phyloP scores from a whole-genome alignment of 2,888 invertebrate species.

The Cepaea hortensis region DNA sequence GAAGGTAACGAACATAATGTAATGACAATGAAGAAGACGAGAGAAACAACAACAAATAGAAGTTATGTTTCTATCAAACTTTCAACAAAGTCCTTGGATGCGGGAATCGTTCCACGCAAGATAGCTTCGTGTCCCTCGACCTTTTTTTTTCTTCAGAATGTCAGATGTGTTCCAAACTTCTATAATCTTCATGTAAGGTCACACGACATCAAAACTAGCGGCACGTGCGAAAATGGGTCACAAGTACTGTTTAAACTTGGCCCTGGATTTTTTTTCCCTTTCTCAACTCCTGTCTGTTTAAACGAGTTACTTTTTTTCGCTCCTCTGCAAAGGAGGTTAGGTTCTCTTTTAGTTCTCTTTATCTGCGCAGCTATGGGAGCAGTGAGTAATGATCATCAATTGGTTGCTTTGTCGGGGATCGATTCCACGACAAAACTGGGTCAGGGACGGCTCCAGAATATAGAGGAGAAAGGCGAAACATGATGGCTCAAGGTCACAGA shows the following conservation, averaged over 20 bases:
- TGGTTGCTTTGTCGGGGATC: constrained; percentile 16
- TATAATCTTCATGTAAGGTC: not conserved
- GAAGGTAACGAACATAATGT: too few species aligned
- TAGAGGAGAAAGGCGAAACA: not conserved
- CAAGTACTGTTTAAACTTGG: constrained; percentile 12
- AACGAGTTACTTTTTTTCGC: not conserved
- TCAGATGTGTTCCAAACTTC: too few species aligned
- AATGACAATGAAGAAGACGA: too few species aligned
- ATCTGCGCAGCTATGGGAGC: not conserved
- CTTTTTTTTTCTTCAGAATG: too few species aligned
- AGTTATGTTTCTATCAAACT: too few species aligned
- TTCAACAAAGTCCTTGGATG: too few species aligned
- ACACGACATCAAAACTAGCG: not conserved
- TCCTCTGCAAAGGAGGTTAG: not conserved
- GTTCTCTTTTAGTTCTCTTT: not conserved
- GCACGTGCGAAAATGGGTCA: constrained; percentile 1
- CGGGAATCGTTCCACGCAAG: too few species aligned
- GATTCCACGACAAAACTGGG: not conserved
- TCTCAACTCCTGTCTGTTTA: too few species aligned
- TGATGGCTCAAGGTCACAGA: not conserved
- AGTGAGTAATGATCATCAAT: constrained; percentile 13
- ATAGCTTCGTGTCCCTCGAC: too few species aligned
- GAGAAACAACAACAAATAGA: too few species aligned
- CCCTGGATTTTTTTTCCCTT: not conserved
- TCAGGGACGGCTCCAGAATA: not conserved